Evolutionary conservation across 1,140 invertebrate genomes (phyloP), one percentile per base, ranked within the genome.

Genomic region (Metaphire vulgaris): DNA sequence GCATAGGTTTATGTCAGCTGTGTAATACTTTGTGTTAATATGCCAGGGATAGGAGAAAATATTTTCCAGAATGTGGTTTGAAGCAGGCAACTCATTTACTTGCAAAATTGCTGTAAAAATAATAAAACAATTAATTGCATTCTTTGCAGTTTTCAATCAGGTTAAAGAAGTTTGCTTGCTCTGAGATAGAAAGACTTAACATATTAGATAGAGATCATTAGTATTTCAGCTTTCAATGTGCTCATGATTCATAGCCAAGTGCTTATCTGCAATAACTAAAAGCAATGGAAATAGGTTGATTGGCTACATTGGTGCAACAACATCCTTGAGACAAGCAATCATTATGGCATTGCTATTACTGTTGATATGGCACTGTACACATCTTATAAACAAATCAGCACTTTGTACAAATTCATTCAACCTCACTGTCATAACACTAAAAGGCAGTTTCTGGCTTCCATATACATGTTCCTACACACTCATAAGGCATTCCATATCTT

Each of bases 11-110:
- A 91, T 85, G 81, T 89, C 86, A 31, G 89, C 86, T 73, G 87
- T 88, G 77, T 91, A 91, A 86, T 91, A 91, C 82, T 91, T 91
- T 33, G 89, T 91, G 65, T 89, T 87, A 75, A 91, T 89, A 74
- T 88, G 82, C 89, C 90, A 90, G 14, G 86, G 81, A 83, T 89
- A 89, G 71, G 86, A 84, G 30, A 83, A 78, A 34, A 89, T 81
- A 41, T 86, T 82, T 64, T 88, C 85, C 74, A 86, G 75, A 79
- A 85, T 41, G 79, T 80, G 21, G 79, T 77, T 65, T 34, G 83
- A 77, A 66, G 80, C 80, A 81, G 87, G 80, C 76, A 89, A 72
- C 79, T 83, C 77, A 85, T 87, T 79, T 78, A 85, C 84, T 68
- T 81, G 81, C 69, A 84, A 79, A 77, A 89, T 86, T 66, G 81